A percentile compares a stretch with the other conserved stretches of the same genome.
Conservation (phyloP, 2,888 invertebrate species). For the Nysson spinosus region DNA sequence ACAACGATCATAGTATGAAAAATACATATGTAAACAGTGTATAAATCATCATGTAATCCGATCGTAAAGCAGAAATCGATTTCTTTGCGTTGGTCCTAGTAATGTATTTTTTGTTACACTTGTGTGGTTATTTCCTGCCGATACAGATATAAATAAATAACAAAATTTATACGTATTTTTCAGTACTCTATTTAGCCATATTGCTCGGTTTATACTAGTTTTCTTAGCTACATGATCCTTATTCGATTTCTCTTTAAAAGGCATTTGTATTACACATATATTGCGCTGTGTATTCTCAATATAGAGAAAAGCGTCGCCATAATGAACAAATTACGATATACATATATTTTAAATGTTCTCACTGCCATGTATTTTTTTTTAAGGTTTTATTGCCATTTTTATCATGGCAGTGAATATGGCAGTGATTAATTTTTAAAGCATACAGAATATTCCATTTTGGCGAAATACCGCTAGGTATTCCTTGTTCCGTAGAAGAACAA, state of each 20-base stretch:
- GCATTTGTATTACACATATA: slow-evolving; percentile 5
- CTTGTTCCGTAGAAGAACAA: too few relatives aligned
- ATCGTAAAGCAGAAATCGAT: slow-evolving; percentile 55
- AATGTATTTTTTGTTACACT: slow-evolving; percentile 46
- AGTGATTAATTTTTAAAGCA: slow-evolving; percentile 43
- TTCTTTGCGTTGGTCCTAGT: slow-evolving; percentile 56
- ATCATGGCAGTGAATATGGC: slow-evolving; percentile 47
- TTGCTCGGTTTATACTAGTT: not conserved
- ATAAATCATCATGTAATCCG: slow-evolving; percentile 54
- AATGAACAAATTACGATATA: slow-evolving; percentile 31
- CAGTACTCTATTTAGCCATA: slow-evolving; percentile 4
- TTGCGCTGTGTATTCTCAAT: slow-evolving; percentile 12
- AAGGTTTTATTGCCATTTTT: slow-evolving; percentile 30
- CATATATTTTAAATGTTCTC: slow-evolving; percentile 42
- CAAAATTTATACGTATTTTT: not conserved
- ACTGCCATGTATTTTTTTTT: slow-evolving; percentile 26
- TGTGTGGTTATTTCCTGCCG: slow-evolving; percentile 11
- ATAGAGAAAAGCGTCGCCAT: slow-evolving; percentile 27
- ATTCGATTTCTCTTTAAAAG: not conserved
- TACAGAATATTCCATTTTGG: too few relatives aligned
- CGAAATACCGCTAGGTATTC: too few relatives aligned
- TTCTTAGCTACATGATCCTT: not conserved
- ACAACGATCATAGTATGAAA: slow-evolving; percentile 65
- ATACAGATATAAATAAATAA: slow-evolving; percentile 16
- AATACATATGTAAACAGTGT: slow-evolving; percentile 67